Percentiles rank a stretch among this genome's conserved stretches.
These are phyloP conservation scores for Teleogryllus oceanicus DNA, from an alignment of 2,888 invertebrate genomes.

Conservation along the genomic window DNA sequence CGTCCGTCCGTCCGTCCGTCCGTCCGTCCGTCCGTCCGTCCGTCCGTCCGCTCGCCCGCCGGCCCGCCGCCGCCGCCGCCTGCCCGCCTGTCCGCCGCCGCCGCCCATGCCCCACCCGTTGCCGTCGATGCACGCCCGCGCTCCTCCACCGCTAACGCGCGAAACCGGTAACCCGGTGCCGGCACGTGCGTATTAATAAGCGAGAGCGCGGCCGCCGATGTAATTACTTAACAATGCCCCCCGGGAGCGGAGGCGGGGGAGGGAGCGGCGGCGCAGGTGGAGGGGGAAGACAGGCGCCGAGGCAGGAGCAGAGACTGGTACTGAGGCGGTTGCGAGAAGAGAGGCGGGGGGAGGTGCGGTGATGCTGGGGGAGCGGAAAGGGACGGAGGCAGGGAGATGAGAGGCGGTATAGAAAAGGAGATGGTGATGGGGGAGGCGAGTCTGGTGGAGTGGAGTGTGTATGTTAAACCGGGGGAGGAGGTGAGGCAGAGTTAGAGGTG, in stretches of 20 bases:
- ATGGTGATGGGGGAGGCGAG: too few species aligned
- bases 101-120: not conserved
- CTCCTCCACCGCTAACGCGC: not conserved
- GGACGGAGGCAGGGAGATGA: too few species aligned
- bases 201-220: not conserved
- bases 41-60: too few species aligned
- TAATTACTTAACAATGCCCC: slow-evolving; percentile 12
- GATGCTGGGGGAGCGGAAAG: not conserved
- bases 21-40: too few species aligned
- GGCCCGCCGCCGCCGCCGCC: not conserved
- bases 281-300: not conserved
- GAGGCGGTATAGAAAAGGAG: too few species aligned
- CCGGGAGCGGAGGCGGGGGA: too few species aligned
- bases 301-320: not conserved
- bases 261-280: not conserved
- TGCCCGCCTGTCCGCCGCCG: not conserved
- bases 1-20: too few species aligned
- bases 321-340: not conserved
- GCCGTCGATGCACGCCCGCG: not conserved
- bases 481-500: too few species aligned
- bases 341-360: not conserved
- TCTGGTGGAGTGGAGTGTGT: too few species aligned
- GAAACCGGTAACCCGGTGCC: not conserved
- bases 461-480: too few species aligned
- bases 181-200: slow-evolving; percentile 18